A percentile compares a stretch with the other conserved stretches of the same genome.
Conservation (phyloP, 1,140 invertebrate species). For the Arion vulgaris region DNA sequence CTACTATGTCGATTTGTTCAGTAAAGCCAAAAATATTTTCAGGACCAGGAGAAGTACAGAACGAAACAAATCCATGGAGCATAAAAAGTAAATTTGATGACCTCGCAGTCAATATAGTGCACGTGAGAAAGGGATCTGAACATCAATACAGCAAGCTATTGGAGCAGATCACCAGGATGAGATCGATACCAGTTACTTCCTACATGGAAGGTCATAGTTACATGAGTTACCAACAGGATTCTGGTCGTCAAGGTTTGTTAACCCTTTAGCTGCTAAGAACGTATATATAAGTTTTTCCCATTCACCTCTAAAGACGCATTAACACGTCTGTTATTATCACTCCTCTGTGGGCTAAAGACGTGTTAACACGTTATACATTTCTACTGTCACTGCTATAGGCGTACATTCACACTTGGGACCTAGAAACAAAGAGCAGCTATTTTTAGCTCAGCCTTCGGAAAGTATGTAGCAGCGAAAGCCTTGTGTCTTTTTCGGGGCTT, state of each 20-base stretch:
- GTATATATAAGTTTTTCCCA: too few species aligned
- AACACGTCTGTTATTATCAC: too few species aligned
- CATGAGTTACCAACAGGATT: neutral
- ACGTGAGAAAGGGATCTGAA: neutral
- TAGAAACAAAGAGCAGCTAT: too few species aligned
- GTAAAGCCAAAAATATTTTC: neutral
- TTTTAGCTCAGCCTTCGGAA: too few species aligned
- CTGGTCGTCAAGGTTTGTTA: neutral
- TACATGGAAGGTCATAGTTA: neutral
- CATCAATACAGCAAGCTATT: neutral
- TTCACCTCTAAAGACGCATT: too few species aligned
- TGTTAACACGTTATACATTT: too few species aligned
- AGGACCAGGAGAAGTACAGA: neutral
- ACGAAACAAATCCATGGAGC: neutral
- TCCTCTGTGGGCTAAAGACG: too few species aligned
- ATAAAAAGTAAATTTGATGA: neutral
- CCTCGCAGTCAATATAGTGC: neutral
- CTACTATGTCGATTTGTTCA: neutral
- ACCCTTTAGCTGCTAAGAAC: too few species aligned
- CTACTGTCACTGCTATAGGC: too few species aligned
- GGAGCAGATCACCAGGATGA: neutral
- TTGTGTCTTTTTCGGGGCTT: too few species aligned
- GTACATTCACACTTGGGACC: too few species aligned
- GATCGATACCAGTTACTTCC: neutral
- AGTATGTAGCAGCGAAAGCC: too few species aligned